Evolutionary conservation across 2,888 invertebrate genomes (phyloP).

Genomic region (Apodemia duryi): DNA sequence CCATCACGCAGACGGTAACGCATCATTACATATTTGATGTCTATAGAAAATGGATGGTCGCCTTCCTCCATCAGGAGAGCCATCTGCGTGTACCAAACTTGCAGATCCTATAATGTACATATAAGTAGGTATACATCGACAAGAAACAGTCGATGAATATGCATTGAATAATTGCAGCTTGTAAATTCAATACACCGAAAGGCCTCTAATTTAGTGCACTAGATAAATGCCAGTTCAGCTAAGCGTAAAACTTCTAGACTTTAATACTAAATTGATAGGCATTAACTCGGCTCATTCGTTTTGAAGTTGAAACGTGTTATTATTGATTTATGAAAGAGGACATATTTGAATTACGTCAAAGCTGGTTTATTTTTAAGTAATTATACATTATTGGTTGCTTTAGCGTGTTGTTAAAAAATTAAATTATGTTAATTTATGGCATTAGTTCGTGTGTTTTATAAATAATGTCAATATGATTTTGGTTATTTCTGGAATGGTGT

Average conservation of each 20-base stretch:
- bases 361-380: slow-evolving; percentile 10
- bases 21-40: no score
- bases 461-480: no score
- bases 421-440: no score
- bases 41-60: no score
- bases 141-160: background rate
- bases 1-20: no score
- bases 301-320: slow-evolving; percentile 7
- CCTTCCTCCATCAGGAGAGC: no score
- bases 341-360: slow-evolving; percentile 7
- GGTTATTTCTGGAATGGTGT: no score
- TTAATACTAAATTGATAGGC: slow-evolving; percentile 18
- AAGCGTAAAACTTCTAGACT: slow-evolving; percentile 22
- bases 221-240: slow-evolving; percentile 23
- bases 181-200: slow-evolving; percentile 13
- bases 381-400: slow-evolving; percentile 11
- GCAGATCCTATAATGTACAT: no score
- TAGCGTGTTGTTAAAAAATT: background rate
- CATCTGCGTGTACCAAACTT: no score
- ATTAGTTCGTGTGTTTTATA: no score
- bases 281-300: slow-evolving; percentile 9
- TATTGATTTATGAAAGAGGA: slow-evolving; percentile 19
- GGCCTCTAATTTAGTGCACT: slow-evolving; percentile 30
- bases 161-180: background rate
- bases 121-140: no score